Base-by-base conservation (phyloP, 2,888 invertebrate genomes). In the Drosophila tripunctata region DNA sequence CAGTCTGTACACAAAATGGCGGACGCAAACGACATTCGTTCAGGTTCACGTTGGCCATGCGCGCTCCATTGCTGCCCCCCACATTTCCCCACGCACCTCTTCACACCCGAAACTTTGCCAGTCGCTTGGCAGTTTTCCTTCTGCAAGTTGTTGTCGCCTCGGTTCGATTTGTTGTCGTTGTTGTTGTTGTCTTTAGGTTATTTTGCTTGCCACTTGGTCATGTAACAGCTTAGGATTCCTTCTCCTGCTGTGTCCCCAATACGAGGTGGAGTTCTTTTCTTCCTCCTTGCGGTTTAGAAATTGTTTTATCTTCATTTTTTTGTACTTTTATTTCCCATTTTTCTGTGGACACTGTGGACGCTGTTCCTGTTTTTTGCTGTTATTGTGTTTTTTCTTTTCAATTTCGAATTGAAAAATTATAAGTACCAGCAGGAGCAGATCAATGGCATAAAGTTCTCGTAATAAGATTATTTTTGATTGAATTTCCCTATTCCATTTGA, bases 381-480 rank as follows among this genome's bases (percentile, higher is more conserved):
- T 65, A 41, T 66, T 72, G 61, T 58, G 14, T 27, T 41, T 55
- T 51, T 55, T 51, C 41, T 40, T 48, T 58, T 30, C 22, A 45
- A 48, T 62, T 62, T 43, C 38, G 12, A 62, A 62, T 78, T 62
- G 52, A 22, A 67, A 56, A 75, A 67, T 68, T 65, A 31, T 55
- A 58, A 67, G 64, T 54, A 51, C 50, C 38, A 44, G 47, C 60
- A 30, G 38, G 17, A 24, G 27, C 52, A 62, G 50, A 21, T 51
- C 47, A 27, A 22, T 58, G 15, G 19, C 8, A 31, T 33, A 40
- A 24, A 43, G 31, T 19, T 40, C 41, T 60, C 44, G 64, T 84
- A 87, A 87, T 82, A 71, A 73, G 86, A 78, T 86, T 86, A 86
- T 75, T 73, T 75, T 84, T 80, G 78, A 86, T 87, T 86, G 85